These are phyloP conservation scores for Agelaius tricolor DNA, from an alignment of 2,113 vertebrate genomes.

Conservation along the genomic window DNA sequence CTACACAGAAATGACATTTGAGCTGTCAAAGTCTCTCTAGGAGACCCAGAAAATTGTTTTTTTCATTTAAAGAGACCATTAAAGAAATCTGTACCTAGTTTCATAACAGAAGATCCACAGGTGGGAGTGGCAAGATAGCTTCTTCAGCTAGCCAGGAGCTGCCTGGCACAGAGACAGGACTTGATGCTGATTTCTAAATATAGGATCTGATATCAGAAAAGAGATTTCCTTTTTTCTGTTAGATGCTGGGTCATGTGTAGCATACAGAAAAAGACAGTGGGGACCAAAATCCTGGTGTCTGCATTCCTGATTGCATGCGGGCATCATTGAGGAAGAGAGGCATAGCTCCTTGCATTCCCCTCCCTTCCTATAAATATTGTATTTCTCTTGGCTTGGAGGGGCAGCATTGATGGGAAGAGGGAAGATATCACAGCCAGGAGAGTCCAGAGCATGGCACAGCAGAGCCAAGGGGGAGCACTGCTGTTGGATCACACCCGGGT, in stretches of 20 bases:
- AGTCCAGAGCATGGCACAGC: not conserved
- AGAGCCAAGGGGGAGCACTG: not conserved
- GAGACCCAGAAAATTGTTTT: not conserved
- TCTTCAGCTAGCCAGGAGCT: not conserved
- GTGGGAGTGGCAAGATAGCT: not conserved
- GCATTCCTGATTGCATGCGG: not conserved
- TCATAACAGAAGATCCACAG: conserved; percentile 4
- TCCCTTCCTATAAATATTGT: not conserved
- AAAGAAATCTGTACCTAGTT: not conserved
- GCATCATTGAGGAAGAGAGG: not conserved
- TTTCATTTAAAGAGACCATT: not conserved
- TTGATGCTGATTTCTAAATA: conserved; percentile 10
- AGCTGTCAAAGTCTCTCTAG: not conserved
- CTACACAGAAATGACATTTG: not conserved
- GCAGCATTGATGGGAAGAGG: fast-evolving
- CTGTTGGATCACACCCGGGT: not conserved
- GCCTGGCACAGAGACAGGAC: not conserved
- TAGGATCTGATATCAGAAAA: not conserved
- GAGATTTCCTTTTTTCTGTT: not conserved
- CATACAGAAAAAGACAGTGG: not conserved
- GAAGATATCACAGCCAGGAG: not conserved
- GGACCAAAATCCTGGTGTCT: not conserved
- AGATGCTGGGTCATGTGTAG: not conserved
- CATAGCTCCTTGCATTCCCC: not conserved
- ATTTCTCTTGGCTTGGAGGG: not conserved